Conservation (phyloP, 2,888 invertebrate species). For the Rhyacophila evoluta region DNA sequence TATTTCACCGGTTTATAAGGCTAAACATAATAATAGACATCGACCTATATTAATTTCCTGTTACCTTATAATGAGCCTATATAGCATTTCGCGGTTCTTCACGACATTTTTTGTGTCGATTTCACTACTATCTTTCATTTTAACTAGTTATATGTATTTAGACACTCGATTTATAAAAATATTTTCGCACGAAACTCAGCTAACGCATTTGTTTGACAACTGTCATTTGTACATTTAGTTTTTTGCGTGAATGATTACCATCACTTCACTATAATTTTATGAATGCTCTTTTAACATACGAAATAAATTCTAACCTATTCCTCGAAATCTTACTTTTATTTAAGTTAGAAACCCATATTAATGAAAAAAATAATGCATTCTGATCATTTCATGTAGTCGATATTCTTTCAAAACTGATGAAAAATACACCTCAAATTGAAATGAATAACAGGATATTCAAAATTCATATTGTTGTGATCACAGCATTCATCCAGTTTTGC, state of each 20-base stretch:
- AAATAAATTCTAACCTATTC: too few species aligned
- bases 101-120: slow-evolving; percentile 80
- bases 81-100: slow-evolving; percentile 89
- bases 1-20: too few species aligned
- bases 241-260: background rate
- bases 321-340: too few species aligned
- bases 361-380: too few species aligned
- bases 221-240: background rate
- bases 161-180: background rate
- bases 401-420: too few species aligned
- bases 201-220: background rate
- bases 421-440: too few species aligned
- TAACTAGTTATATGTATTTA: background rate
- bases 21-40: too few species aligned
- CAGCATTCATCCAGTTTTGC: background rate
- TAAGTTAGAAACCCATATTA: too few species aligned
- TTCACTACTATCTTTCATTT: slow-evolving; percentile 44
- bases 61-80: slow-evolving; percentile 94
- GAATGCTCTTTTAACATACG: background rate
- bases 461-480: background rate
- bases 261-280: background rate
- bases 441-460: too few species aligned
- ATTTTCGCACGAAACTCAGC: background rate
- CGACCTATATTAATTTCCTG: too few species aligned
- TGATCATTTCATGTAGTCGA: too few species aligned